Evolutionary conservation across 2,797 vertebrate species (phyloP).

Genomic region (Morelia viridis): DNA sequence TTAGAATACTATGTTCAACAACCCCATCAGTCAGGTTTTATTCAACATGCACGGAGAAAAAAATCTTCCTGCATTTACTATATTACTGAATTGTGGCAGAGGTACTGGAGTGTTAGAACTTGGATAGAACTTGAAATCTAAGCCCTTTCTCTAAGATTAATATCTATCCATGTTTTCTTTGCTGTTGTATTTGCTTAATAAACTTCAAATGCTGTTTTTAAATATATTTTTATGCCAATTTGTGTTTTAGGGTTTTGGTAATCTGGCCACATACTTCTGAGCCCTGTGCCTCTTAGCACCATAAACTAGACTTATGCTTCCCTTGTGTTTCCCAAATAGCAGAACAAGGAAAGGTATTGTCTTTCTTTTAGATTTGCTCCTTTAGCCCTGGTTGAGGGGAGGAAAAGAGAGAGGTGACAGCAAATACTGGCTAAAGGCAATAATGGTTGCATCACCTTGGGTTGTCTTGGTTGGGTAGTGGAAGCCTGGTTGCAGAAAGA

Average conservation of each 20-base stretch:
- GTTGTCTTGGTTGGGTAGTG: background rate
- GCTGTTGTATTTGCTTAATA: too few relatives aligned
- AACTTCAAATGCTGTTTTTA: background rate
- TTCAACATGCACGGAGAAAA: background rate
- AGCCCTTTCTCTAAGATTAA: too few relatives aligned
- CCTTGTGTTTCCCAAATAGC: background rate
- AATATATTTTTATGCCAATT: background rate
- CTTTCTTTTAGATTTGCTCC: background rate
- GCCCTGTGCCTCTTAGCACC: background rate
- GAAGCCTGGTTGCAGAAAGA: background rate
- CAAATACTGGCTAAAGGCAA: background rate
- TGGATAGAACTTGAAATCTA: too few relatives aligned
- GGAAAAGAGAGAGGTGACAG: background rate
- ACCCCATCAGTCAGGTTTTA: constrained; percentile 48
- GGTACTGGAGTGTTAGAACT: background rate
- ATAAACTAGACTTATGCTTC: background rate
- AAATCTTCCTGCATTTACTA: constrained; percentile 41
- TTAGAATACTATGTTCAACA: constrained; percentile 55
- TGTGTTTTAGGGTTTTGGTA: background rate
- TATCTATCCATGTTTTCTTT: too few relatives aligned
- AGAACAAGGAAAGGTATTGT: background rate
- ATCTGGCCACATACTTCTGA: background rate
- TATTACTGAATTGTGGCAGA: constrained; percentile 44
- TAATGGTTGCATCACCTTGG: background rate
- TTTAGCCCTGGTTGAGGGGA: background rate